phyloP scores from a whole-genome alignment of 2,113 vertebrate species.

The Hiodon alosoides region DNA sequence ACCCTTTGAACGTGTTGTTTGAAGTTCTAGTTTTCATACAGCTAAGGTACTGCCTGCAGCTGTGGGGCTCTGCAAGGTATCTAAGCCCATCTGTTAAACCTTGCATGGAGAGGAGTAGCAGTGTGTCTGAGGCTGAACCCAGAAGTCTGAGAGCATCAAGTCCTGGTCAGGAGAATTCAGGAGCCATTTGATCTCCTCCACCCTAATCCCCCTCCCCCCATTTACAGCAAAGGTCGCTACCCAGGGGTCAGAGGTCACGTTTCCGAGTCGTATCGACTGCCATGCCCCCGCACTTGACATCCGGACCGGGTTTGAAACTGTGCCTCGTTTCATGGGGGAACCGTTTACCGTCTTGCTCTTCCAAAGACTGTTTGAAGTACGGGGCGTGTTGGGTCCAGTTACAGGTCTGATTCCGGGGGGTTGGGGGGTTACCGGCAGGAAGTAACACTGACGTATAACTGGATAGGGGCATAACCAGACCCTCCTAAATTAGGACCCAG shows the following conservation, averaged over 20 bases:
- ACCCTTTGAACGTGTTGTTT: no score
- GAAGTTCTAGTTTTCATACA: no score
- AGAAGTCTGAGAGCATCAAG: no score
- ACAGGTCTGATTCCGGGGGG: slow-evolving; percentile 14
- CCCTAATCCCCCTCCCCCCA: slow-evolving; percentile 13
- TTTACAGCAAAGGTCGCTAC: slow-evolving; percentile 24
- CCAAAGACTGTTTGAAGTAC: slow-evolving; percentile 28
- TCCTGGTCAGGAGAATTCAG: neutral
- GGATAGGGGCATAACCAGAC: neutral
- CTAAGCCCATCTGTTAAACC: slow-evolving; percentile 5
- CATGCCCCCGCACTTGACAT: slow-evolving; percentile 6
- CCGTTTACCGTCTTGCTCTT: neutral
- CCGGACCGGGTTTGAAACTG: slow-evolving; percentile 19
- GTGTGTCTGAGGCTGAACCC: neutral
- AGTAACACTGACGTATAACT: slow-evolving; percentile 21
- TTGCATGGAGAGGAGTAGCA: no score
- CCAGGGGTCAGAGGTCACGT: slow-evolving; percentile 27
- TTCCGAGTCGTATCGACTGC: slow-evolving; percentile 20
- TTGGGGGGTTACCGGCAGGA: slow-evolving; percentile 20
- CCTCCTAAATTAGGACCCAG: slow-evolving; percentile 23
- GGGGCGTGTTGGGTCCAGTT: slow-evolving; percentile 28
- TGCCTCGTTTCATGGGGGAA: slow-evolving; percentile 25
- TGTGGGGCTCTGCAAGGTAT: neutral
- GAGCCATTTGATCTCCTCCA: slow-evolving; percentile 26
- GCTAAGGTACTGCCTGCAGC: no score